phyloP scores from a whole-genome alignment of 2,113 vertebrate genomes.

The Hystrix cristata region DNA sequence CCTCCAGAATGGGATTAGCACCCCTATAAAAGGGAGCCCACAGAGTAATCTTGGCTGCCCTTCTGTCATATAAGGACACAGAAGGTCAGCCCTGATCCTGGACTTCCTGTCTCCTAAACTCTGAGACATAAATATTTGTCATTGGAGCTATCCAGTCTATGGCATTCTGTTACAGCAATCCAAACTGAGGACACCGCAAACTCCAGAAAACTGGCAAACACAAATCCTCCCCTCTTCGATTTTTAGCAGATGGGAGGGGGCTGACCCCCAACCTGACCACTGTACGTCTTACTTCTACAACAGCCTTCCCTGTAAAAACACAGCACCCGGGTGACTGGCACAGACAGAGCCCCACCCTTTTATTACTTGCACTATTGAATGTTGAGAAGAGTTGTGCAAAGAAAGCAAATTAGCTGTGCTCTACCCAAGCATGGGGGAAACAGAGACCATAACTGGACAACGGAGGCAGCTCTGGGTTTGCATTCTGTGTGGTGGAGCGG shows the following conservation, averaged over 20 bases:
- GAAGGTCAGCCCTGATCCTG: not conserved
- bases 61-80: not conserved
- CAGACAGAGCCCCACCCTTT: not conserved
- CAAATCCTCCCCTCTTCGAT: not conserved
- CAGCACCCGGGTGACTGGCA: not conserved
- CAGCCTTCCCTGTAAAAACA: not conserved
- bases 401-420: not conserved
- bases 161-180: not conserved
- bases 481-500: not conserved
- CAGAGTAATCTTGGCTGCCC: no score
- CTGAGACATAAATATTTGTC: not conserved
- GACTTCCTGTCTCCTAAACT: not conserved
- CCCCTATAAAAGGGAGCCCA: not conserved
- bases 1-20: not conserved
- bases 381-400: conserved; percentile 5
- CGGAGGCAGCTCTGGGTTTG: not conserved
- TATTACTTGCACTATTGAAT: not conserved
- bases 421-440: not conserved
- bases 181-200: not conserved
- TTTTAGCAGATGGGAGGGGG: not conserved
- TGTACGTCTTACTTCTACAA: not conserved
- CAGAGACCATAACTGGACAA: not conserved
- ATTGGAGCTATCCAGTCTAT: not conserved
- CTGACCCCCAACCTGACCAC: not conserved
- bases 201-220: not conserved